Evolutionary conservation across 2,113 vertebrate species (phyloP), one percentile per base, ranked within the genome.

Genomic region (Choloepus hoffmanni): DNA sequence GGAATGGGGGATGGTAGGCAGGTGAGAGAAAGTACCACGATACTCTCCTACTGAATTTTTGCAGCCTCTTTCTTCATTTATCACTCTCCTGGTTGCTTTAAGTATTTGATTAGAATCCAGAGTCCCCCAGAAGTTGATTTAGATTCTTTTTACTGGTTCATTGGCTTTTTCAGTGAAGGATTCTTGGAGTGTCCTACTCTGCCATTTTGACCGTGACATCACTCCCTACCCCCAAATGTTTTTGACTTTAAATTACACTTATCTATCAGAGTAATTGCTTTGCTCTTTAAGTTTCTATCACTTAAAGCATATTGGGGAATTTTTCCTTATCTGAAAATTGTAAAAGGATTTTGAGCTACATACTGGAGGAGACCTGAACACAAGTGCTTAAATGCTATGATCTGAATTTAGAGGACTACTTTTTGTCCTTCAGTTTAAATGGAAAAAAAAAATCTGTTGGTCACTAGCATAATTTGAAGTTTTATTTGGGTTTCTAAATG

Each of bases 281-380:
- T 86, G 74, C 58, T 53, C 30, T 50, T 86, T 9, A 84, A 88
- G 26, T 68, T 78, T 97, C 63, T 79, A 86, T 79, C 77, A 78
- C 82, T 30, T 88, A 92, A 96, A 86, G 43, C 65, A 79, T 68
- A 60, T 5, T 78, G 77, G 19, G 74, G 58, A 45, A 50, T 45
- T 45, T 78, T 45, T 40, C 24, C n/a, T 67, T 82, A 68, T 65
- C 40, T 58, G 23, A 83, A 82, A 85, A 89, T 19, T 36, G 23
- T 40, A 40, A 77, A 85, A 73, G 30, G 67, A 60, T 14, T 53
- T 85, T 30, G 24, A 78, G 48, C 43, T 55, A 87, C 24, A 28
- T 1, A 43, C 13, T 79, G 15, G 23, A 6, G 63, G 33, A 79
- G 63, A 53, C 19, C 24, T 53, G 58, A 63, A 63, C 53, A 60